Conservation (phyloP, 2,888 invertebrate species). For the Calliopum simillimum region DNA sequence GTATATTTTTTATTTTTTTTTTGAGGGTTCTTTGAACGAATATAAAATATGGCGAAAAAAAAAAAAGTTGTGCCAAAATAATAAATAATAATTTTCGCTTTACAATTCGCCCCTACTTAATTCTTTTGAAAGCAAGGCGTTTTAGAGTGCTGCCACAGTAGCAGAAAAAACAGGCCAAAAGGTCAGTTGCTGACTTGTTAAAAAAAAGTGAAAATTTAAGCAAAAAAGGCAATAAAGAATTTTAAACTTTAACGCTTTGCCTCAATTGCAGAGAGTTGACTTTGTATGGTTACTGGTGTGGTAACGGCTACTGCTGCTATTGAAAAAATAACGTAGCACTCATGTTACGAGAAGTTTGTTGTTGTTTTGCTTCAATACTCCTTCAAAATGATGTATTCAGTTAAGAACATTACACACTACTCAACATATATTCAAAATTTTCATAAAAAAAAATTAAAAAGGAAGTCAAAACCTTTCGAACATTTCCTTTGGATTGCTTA, state of each 20-base stretch:
- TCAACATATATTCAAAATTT: no score
- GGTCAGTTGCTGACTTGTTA: neutral
- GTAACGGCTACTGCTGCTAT: neutral
- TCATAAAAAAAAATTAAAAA: no score
- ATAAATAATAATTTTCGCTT: slow-evolving; percentile 13
- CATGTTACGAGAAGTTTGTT: no score
- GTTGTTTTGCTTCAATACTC: no score
- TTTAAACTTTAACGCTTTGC: neutral
- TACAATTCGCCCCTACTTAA: neutral
- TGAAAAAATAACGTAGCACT: neutral
- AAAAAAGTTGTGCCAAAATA: slow-evolving; percentile 17
- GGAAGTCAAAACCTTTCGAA: no score
- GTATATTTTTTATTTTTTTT: neutral
- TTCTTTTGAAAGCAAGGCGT: no score
- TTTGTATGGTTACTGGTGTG: no score
- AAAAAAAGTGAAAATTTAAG: neutral
- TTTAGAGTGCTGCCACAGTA: neutral
- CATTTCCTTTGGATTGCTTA: no score
- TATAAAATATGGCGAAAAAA: neutral
- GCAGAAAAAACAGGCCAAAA: slow-evolving; percentile 9
- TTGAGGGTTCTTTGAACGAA: neutral
- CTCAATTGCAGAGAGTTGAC: neutral
- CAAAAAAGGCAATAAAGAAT: neutral
- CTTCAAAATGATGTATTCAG: no score
- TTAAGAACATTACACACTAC: no score